Percentiles rank a stretch among this genome's conserved stretches.
Evolutionary conservation across 2,113 vertebrate genomes (phyloP).

Genomic region (Carassius gibelio): DNA sequence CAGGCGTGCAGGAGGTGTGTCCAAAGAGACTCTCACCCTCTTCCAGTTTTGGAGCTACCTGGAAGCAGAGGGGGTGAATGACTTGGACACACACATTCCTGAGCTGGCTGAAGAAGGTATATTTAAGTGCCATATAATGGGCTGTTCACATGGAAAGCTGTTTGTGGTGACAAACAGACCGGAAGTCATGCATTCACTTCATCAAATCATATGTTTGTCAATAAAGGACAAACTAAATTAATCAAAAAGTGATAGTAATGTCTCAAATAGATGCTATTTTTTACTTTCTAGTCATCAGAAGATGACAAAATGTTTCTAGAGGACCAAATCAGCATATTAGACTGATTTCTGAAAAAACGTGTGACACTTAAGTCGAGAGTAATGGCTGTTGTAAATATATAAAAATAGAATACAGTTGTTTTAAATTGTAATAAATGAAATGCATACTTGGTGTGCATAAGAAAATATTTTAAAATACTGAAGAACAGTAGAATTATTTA

Average conservation of each 20-base stretch:
- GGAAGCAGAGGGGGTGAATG: slow-evolving; percentile 74
- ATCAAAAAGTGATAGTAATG: not conserved
- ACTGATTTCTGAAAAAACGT: too few relatives aligned
- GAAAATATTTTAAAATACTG: too few relatives aligned
- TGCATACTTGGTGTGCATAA: too few relatives aligned
- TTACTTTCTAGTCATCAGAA: not conserved
- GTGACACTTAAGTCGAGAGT: not conserved
- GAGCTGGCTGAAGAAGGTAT: slow-evolving; percentile 92
- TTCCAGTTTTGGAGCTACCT: slow-evolving; percentile 93
- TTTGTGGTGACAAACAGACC: not conserved
- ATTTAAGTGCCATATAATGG: not conserved
- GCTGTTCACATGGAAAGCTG: not conserved
- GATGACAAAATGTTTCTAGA: too few relatives aligned
- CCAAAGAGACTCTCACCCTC: slow-evolving; percentile 79
- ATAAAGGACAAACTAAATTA: not conserved
- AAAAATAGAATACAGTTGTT: not conserved
- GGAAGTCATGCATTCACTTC: not conserved
- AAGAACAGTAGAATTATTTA: too few relatives aligned
- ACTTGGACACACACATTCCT: slow-evolving; percentile 81
- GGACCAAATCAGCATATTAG: too few relatives aligned
- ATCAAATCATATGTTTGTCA: not conserved
- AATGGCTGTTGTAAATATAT: not conserved
- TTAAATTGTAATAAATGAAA: not conserved
- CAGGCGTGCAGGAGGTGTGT: slow-evolving; percentile 71
- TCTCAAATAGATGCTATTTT: not conserved